Base-by-base conservation (phyloP, 2,113 vertebrate genomes). In the Chunga burmeisteri region DNA sequence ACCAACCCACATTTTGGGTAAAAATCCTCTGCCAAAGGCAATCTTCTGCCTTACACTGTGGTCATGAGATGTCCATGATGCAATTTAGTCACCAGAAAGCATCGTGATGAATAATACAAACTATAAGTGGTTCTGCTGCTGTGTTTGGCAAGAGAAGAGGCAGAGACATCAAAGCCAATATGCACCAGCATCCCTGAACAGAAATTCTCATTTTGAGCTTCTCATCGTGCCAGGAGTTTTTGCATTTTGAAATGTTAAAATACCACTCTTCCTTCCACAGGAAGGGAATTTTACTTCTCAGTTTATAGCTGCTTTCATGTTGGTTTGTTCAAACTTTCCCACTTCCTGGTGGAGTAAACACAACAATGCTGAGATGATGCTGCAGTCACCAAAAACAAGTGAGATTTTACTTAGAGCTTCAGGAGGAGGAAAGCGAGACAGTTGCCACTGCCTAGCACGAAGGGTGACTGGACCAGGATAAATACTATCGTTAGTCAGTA, bases 341-440 rank as follows among this genome's bases (percentile, higher is more conserved):
- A 9, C 10, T 30, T 67, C 20, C 38, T 62, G 16, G 42, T 21
- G 42, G 21, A 49, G 50, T 25, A 38, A 77, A 44, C 36, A 53
- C 34, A 61, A 1, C 20, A 19, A 3, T 5, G 13, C 59, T 13
- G 61, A 25, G 50, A 11, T 22, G 22, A 18, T 34, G 11, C 66
- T 8, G 18, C 61, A 18, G 21, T 2, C 42, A 23, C 16, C 0
- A 0, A 13, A 50, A n/a, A 12, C 36, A 36, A 27, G 7, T 8
- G n/a, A 63, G 68, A 29, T 30, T 59, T 44, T n/a, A 34, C 10
- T 3, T 47, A 77, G 53, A 38, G 11, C 65, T 66, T 19, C 55
- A 27, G 21, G 17, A n/a, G 29, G 16, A 52, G 19, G 22, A 16
- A 16, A 16, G 22, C 2, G 40, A 88, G 40, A 21, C 22, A 19